Evolutionary conservation across 2,888 invertebrate genomes (phyloP), one percentile per base, ranked within the genome.

Genomic region (Calephelis perditalis): DNA sequence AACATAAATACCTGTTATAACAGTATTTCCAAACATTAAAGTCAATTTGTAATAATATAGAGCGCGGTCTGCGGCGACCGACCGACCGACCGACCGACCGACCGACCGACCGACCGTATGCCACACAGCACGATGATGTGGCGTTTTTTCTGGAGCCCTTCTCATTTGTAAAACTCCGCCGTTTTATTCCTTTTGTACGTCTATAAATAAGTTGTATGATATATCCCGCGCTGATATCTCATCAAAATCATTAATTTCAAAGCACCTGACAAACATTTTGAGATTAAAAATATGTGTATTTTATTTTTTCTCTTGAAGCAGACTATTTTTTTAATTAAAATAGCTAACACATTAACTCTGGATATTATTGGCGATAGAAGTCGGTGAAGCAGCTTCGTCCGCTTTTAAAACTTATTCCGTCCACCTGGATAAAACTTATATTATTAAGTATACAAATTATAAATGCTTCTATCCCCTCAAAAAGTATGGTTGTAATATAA

Each of bases 111-210:
- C 65, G 61, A 61, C 62, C 66, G 67, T 69, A 64, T 63, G 73
- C 79, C 80, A 77, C 80, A 80, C 81, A 77, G 71, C 76, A 74
- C 73, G 78, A 79, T 84, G 84, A 85, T 73, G 77, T 64, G 69
- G 82, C 84, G 71, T 75, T 82, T 82, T 78, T 73, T 73, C 68
- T 62, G 63, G 60, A 65, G 64, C 72, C 75, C 75, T 71, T 76
- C 82, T 77, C 78, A 79, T 81, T 82, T 79, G 71, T 73, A 74
- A 76, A 77, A 52, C 49, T 49, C 10, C 26, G 26, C 69, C 68
- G 64, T 67, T 74, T 78, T 77, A 64, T 71, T 67, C 70, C 71
- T 78, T 82, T 82, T 81, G 78, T 74, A 72, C 74, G 73, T 75
- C 77, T 76, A 79, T 80, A 79, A 78, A 79, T 77, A 80, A 78